Evolutionary conservation across 2,888 invertebrate genomes (phyloP), one percentile per base, ranked within the genome.

Genomic region (Horisme vitalbata): DNA sequence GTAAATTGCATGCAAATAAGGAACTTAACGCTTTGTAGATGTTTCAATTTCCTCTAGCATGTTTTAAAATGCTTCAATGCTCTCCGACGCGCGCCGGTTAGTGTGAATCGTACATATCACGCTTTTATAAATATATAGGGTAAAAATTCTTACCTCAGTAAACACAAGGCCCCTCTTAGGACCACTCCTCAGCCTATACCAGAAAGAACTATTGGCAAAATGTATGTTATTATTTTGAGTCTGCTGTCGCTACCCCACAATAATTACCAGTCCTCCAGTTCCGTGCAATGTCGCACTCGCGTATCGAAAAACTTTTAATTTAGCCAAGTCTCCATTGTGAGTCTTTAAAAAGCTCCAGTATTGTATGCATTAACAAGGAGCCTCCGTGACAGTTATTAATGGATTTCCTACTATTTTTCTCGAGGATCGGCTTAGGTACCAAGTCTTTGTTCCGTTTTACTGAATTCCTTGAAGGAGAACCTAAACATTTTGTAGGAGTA

Each of bases 301-400:
- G 78, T 86, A 86, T 87, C 85, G 87, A 87, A 89, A 87, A 89
- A 89, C 79, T 89, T 89, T 89, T 89, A 89, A 87, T 88, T 89
- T 89, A 88, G 89, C 89, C 86, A 87, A 85, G 85, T 81, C 75
- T 72, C 45, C 39, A 35, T 88, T 88, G 87, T 88, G 77, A 79
- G 83, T 82, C 83, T 86, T 88, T 87, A 85, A 86, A 89, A 87
- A 86, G 84, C 83, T 81, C 85, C 79, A 86, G 87, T 88, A 89
- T 89, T 89, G 88, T 88, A 88, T 89, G 88, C 88, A 86, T 87
- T 88, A 89, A 88, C 88, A 88, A 89, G 88, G 84, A 86, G 78
- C 77, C 72, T 65, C 72, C 59, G 79, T 73, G 87, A 88, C 87
- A 86, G 86, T 72, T 88, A 88, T 87, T 83, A 87, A 89, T 89